These are phyloP conservation scores for Epiblema foenella DNA, from an alignment of 2,888 invertebrate species.

Conservation along the genomic window DNA sequence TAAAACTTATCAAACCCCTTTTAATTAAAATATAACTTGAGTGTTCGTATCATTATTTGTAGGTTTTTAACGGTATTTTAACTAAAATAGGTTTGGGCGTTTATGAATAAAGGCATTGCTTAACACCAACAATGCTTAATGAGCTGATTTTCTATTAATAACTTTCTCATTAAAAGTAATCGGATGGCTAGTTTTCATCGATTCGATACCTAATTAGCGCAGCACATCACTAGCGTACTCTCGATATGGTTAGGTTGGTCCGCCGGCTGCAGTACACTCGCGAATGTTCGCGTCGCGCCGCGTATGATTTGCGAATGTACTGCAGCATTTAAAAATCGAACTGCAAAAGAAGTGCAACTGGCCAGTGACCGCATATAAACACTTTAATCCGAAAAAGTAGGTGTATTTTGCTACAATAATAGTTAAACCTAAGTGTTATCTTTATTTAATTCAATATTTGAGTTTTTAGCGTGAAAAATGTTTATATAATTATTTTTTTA, in stretches of 20 bases:
- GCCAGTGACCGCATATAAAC: constrained; percentile 30
- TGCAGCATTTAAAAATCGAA: constrained; percentile 52
- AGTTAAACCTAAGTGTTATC: background rate
- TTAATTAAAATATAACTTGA: background rate
- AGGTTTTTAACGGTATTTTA: too few species aligned
- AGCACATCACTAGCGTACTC: constrained; percentile 61
- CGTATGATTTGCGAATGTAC: constrained; percentile 39
- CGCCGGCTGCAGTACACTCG: constrained; percentile 69
- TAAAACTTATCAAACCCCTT: background rate
- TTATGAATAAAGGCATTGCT: too few species aligned
- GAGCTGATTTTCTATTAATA: background rate
- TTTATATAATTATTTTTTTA: background rate
- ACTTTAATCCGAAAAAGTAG: constrained; percentile 22
- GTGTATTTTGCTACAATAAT: constrained; percentile 17
- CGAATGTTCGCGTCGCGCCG: constrained; percentile 64
- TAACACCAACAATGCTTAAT: constrained; percentile 1
- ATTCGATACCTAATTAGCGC: constrained; percentile 58
- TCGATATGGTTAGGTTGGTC: constrained; percentile 50
- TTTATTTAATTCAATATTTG: constrained; percentile 8
- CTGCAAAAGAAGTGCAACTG: constrained; percentile 44
- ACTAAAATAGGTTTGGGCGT: too few species aligned
- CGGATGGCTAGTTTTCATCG: constrained; percentile 54
- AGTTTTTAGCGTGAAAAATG: background rate
- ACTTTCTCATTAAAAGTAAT: constrained; percentile 30
- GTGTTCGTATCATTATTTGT: background rate